Percentiles rank a stretch among this genome's conserved stretches.
Evolutionary conservation across 2,888 invertebrate genomes (phyloP).

Genomic region (Macrosiphum euphorbiae): DNA sequence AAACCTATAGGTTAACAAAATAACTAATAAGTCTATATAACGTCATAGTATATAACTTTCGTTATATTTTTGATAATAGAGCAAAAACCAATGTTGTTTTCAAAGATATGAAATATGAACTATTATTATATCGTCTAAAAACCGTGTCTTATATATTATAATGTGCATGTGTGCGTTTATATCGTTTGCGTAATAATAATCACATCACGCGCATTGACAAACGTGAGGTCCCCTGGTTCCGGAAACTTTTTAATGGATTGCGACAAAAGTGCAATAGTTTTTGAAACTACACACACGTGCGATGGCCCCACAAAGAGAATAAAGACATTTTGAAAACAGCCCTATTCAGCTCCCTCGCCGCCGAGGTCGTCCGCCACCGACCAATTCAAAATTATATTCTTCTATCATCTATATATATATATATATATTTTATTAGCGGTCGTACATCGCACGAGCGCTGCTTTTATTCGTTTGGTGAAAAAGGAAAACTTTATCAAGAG

Average conservation of each 20-base stretch:
- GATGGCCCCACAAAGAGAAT: background rate
- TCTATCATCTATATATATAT: background rate
- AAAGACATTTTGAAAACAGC: background rate
- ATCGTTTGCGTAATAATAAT: background rate
- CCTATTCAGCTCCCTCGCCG: background rate
- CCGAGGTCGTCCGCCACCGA: background rate
- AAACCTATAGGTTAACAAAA: background rate
- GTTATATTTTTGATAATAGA: background rate
- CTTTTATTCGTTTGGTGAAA: background rate
- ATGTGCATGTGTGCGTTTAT: background rate
- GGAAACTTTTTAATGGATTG: slow-evolving; percentile 11
- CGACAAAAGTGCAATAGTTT: background rate
- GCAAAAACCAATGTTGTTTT: background rate
- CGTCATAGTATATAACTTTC: background rate
- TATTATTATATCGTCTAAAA: background rate
- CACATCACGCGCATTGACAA: background rate
- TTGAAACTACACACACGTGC: background rate
- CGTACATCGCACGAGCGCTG: background rate
- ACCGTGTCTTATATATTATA: background rate
- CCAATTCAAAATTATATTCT: background rate
- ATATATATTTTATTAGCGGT: background rate
- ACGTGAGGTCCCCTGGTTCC: background rate
- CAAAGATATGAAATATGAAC: background rate
- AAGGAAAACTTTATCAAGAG: background rate
- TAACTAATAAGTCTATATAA: background rate